Base-by-base conservation (phyloP, 2,113 vertebrate genomes). In the Sebastes fasciatus region DNA sequence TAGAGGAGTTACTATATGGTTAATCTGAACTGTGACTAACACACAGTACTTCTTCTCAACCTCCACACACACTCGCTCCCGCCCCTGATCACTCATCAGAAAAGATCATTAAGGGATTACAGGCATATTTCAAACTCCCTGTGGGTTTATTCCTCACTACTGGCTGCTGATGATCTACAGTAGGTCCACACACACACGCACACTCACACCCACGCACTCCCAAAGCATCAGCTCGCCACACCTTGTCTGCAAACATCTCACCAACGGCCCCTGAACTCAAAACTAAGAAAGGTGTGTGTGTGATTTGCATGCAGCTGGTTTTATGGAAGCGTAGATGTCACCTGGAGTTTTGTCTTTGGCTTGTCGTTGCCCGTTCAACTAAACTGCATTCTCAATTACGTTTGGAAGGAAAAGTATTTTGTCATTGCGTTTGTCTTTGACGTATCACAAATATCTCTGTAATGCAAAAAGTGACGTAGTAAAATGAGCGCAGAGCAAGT, bases 71-170 rank as follows among this genome's bases (percentile, higher is more conserved):
- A 40, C 49, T 11, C 60, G 2, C 58, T 43, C 73, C 8, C 70
- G 40, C 66, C 54, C 64, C 48, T 0, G 63, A 87, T 83, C 76
- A 74, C 68, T 85, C 72, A 54, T 82, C 75, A 72, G 61, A 69
- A 61, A 73, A 65, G 74, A 79, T 82, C 71, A 70, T 71, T 85
- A 17, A 42, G 43, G 69, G 86, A 83, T 85, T 79, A 75, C 61
- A 72, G 71, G 70, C 61, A 82, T 71, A 69, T 82, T 80, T 83
- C 48, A 52, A 80, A 77, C 67, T 77, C 79, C 54, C 61, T 43
- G 40, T 64, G n/a, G 71, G 46, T 58, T 70, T 67, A 34, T 51
- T 71, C 64, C 58, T 80, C 61, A 76, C 21, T n/a, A 5, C 40
- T 71, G 72, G 60, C 58, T 43, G 69, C 76, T 62, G 61, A 7